Percentiles rank a stretch among this genome's conserved stretches.
Evolutionary conservation across 1,140 invertebrate genomes (phyloP).

Genomic region (Caenorhabditis briggsae): DNA sequence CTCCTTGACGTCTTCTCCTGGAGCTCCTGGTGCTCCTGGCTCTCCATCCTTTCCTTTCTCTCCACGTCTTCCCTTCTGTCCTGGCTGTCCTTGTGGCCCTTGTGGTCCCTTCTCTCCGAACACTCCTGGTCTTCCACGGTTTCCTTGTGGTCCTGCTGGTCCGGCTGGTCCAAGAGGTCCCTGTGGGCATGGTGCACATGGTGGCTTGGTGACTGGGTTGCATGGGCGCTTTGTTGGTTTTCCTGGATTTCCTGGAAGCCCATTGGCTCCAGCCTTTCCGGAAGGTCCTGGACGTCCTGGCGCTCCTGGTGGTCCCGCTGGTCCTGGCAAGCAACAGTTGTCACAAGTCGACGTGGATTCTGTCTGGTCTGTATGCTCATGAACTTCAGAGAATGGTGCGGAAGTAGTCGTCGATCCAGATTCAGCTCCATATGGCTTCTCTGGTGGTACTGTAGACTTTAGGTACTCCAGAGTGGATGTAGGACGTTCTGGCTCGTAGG

Average conservation of each 20-base stretch:
- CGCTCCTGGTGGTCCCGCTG: slow-evolving; percentile 64
- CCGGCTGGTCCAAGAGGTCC: slow-evolving; percentile 56
- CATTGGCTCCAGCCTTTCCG: slow-evolving; percentile 53
- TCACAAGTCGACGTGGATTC: slow-evolving; percentile 20
- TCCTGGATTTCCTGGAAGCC: slow-evolving; percentile 57
- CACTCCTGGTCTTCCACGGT: slow-evolving; percentile 38
- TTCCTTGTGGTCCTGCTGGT: slow-evolving; percentile 47
- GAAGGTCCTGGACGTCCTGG: slow-evolving; percentile 65
- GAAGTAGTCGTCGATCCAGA: background rate
- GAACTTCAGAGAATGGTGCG: slow-evolving; percentile 15
- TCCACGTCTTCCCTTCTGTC: slow-evolving; percentile 73
- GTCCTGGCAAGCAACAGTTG: slow-evolving; percentile 63
- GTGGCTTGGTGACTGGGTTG: slow-evolving; percentile 49
- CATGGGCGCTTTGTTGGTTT: slow-evolving; percentile 35
- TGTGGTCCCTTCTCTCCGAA: slow-evolving; percentile 68
- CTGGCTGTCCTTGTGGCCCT: slow-evolving; percentile 74
- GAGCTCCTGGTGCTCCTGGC: slow-evolving; percentile 68
- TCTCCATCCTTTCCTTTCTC: slow-evolving; percentile 69
- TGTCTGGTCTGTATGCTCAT: slow-evolving; percentile 20
- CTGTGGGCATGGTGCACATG: slow-evolving; percentile 54
- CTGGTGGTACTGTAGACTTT: slow-evolving; percentile 6
- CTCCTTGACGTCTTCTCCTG: slow-evolving; percentile 59
- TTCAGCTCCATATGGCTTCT: background rate
- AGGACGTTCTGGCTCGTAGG: background rate
- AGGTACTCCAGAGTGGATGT: slow-evolving; percentile 2